Percentiles rank a stretch among this genome's conserved stretches.
phyloP scores from a whole-genome alignment of 2,113 vertebrate species.

The Lasiurus cinereus region DNA sequence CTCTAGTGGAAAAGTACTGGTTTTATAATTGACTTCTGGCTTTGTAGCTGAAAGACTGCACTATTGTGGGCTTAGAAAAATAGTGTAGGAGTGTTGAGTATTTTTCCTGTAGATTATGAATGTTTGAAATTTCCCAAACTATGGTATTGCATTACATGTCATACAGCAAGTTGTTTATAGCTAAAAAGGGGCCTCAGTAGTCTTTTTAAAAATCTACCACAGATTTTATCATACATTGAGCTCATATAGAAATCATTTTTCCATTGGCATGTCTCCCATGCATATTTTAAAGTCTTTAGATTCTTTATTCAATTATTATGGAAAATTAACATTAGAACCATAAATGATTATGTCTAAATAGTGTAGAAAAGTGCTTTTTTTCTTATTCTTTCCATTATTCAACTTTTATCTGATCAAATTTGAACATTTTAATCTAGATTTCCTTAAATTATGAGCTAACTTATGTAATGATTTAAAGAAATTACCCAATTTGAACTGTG shows the following conservation, averaged over 20 bases:
- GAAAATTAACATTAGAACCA: slow-evolving; percentile 56
- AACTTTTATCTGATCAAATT: slow-evolving; percentile 66
- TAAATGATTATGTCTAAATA: slow-evolving; percentile 72
- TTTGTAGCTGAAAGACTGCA: slow-evolving; percentile 81
- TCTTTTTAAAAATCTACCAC: slow-evolving; percentile 74
- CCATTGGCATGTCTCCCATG: slow-evolving; percentile 62
- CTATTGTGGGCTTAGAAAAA: slow-evolving; percentile 84
- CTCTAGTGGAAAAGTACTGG: slow-evolving; percentile 77
- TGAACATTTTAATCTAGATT: slow-evolving; percentile 58
- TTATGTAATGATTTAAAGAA: slow-evolving; percentile 57
- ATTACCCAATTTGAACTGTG: slow-evolving; percentile 44
- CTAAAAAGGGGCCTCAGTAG: slow-evolving; percentile 51
- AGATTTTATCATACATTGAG: slow-evolving; percentile 70
- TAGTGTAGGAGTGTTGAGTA: slow-evolving; percentile 82
- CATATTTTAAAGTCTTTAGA: slow-evolving; percentile 58
- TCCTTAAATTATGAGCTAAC: slow-evolving; percentile 40
- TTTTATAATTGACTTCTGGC: slow-evolving; percentile 74
- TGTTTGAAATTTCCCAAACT: slow-evolving; percentile 87
- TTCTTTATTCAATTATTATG: slow-evolving; percentile 59
- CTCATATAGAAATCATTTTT: slow-evolving; percentile 71
- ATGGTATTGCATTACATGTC: slow-evolving; percentile 83
- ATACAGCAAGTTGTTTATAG: slow-evolving; percentile 86
- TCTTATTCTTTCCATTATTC: slow-evolving; percentile 72
- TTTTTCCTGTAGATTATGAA: slow-evolving; percentile 84
- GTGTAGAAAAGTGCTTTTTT: slow-evolving; percentile 71